These are phyloP conservation scores for Melierax canorus DNA, from an alignment of 2,113 vertebrate genomes.

Conservation along the genomic window DNA sequence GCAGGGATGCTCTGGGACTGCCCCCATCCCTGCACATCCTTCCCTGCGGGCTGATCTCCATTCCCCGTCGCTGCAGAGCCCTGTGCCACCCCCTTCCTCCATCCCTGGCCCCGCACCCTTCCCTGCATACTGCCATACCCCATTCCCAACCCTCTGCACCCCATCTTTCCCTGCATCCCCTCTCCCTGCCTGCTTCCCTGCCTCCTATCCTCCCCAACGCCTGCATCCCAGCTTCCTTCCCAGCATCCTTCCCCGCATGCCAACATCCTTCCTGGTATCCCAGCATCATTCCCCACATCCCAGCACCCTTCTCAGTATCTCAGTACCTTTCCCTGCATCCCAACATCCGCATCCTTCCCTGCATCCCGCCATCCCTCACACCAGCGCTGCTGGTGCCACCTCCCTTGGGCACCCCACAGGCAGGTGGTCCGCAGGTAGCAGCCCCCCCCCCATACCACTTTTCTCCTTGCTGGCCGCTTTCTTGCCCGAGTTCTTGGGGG, in stretches of 20 bases:
- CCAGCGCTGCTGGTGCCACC: rapidly evolving
- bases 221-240: neutral
- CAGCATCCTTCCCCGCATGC: neutral
- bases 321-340: neutral
- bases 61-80: rapidly evolving
- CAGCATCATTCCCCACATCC: too few relatives aligned
- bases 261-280: too few relatives aligned
- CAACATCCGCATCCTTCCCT: neutral
- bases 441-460: slow-evolving; percentile 55
- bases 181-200: neutral
- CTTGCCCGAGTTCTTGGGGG: slow-evolving; percentile 70
- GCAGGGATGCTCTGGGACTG: neutral
- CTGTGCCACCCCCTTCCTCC: too few relatives aligned
- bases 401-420: neutral
- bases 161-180: neutral
- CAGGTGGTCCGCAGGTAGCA: neutral
- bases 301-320: neutral
- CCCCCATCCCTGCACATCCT: rapidly evolving
- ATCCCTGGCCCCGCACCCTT: rapidly evolving
- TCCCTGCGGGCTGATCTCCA: too few relatives aligned
- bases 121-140: neutral
- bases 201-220: neutral
- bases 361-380: neutral
- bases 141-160: neutral
- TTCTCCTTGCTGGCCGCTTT: slow-evolving; percentile 79